Evolutionary conservation across 1,140 invertebrate genomes (phyloP).

Genomic region (Drosophila grimshawi): DNA sequence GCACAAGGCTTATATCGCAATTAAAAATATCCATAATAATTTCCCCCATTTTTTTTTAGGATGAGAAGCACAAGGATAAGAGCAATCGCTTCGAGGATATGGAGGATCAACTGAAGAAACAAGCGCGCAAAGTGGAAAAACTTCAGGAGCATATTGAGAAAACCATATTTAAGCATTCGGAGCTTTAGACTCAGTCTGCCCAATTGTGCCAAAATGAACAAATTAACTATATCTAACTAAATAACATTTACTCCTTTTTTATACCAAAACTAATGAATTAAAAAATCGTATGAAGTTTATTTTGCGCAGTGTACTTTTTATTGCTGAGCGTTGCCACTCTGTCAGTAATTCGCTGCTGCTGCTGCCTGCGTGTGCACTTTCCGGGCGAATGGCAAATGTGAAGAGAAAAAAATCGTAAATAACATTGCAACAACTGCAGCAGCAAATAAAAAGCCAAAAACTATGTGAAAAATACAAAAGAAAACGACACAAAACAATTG

Average conservation of each 20-base stretch:
- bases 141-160: slow-evolving; percentile 92
- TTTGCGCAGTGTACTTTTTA: slow-evolving; percentile 27
- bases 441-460: slow-evolving; percentile 33
- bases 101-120: slow-evolving; percentile 92
- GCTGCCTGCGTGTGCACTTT: slow-evolving; percentile 42
- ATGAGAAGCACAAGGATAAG: slow-evolving; percentile 87
- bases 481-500: slow-evolving; percentile 28
- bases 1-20: neutral
- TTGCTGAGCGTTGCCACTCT: slow-evolving; percentile 31
- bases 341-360: neutral
- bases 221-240: slow-evolving; percentile 50
- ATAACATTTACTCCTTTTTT: slow-evolving; percentile 42
- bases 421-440: slow-evolving; percentile 52
- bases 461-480: slow-evolving; percentile 28
- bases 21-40: neutral
- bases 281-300: slow-evolving; percentile 50
- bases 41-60: slow-evolving; percentile 76
- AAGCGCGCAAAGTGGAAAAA: slow-evolving; percentile 93
- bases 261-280: slow-evolving; percentile 69
- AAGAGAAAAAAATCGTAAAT: slow-evolving; percentile 43
- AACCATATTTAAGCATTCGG: slow-evolving; percentile 91
- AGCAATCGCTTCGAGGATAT: slow-evolving; percentile 87
- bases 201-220: slow-evolving; percentile 61
- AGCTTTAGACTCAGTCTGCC: slow-evolving; percentile 86
- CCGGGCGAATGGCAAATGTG: slow-evolving; percentile 39